Evolutionary conservation across 2,113 vertebrate species (phyloP), one percentile per base, ranked within the genome.

Genomic region (Aplodontia rufa): DNA sequence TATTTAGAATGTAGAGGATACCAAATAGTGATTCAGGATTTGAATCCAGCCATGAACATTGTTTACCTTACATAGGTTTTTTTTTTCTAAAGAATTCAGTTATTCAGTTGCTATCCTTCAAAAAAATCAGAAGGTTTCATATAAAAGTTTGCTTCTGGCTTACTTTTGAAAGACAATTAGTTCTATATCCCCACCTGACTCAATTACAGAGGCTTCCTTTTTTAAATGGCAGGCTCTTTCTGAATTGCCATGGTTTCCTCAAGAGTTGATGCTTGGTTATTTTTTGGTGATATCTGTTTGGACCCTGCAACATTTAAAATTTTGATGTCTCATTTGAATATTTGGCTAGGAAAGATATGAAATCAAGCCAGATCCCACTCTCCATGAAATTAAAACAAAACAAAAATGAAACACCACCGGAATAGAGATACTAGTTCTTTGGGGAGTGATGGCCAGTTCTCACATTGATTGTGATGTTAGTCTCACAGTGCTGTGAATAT

Each of bases 331-430:
- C 16, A 28, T 87, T 2, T 76, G 78, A 53, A 69, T 64, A 40
- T 87, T 89, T 92, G 26, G 14, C 58, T 28, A 66, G 22, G 35
- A 80, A 89, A 79, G 30, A 91, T 78, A 87, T 95, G 37, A 32
- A 83, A 80, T 53, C 30, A 64, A 20, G 12, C 24, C 51, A 53
- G 6, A 76, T 62, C 9, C 19, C n/a, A 89, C 35, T 55, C 4
- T 88, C 37, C 35, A 87, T 37, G 60, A 82, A 90, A 94, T n/a
- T 53, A 90, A 93, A 95, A 82, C n/a, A 90, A 89, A 79, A 66
- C 19, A 26, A 88, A 88, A 53, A 28, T 11, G 83, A 93, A 93
- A 40, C 35, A 72, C 8, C 7, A 69, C 6, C 55, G 62, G 62
- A 78, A 95, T n/a, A 45, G 26, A 93, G 16, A 78, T 2, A 26